Percentiles rank a stretch among this genome's conserved stretches.
Conservation (phyloP, 2,888 invertebrate genomes). For the Parochlus steinenii region DNA sequence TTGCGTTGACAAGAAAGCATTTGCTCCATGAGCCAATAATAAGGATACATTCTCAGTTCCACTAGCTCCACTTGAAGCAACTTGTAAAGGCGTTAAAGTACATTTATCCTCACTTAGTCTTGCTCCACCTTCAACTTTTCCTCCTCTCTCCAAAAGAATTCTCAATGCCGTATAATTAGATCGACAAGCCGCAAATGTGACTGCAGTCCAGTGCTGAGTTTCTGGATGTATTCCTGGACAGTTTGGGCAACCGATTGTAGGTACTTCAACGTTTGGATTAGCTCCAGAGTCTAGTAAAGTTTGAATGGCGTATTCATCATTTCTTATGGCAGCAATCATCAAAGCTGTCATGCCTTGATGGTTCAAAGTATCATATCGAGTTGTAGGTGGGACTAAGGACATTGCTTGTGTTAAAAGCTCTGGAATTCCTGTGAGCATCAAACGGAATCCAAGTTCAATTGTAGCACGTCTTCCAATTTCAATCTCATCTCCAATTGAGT, state of each 20-base stretch:
- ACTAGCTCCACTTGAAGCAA: constrained; percentile 68
- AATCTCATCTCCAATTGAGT: constrained; percentile 8
- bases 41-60: constrained; percentile 64
- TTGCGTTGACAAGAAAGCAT: constrained; percentile 73
- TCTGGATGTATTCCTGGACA: constrained; percentile 43
- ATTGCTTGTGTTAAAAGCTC: constrained; percentile 64
- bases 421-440: constrained; percentile 60
- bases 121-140: constrained; percentile 73
- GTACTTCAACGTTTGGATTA: constrained; percentile 67
- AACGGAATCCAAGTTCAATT: constrained; percentile 60
- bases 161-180: constrained; percentile 43
- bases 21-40: constrained; percentile 68
- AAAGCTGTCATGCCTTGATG: constrained; percentile 64
- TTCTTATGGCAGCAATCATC: constrained; percentile 66
- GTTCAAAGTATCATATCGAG: constrained; percentile 57
- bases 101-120: constrained; percentile 67
- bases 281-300: constrained; percentile 65
- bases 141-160: constrained; percentile 61
- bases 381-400: constrained; percentile 51
- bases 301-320: constrained; percentile 60
- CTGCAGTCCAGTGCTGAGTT: constrained; percentile 72
- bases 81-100: constrained; percentile 76
- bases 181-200: constrained; percentile 57
- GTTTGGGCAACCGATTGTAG: constrained; percentile 28
- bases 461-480: constrained; percentile 48